These are phyloP conservation scores for Euzetes globulus DNA, from an alignment of 2,888 invertebrate genomes.

Conservation along the genomic window DNA sequence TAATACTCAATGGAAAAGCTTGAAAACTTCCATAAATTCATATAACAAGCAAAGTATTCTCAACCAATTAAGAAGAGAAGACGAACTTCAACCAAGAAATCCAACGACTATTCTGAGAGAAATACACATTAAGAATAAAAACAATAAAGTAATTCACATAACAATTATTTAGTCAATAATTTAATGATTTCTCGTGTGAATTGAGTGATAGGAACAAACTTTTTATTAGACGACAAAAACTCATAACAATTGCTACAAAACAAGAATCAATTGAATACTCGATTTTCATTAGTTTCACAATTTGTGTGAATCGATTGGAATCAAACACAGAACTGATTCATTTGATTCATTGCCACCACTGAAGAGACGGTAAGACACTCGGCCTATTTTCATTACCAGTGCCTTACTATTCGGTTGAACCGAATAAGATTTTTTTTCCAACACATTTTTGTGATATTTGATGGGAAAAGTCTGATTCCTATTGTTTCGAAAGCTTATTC, in stretches of 20 bases:
- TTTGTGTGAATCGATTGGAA: neutral
- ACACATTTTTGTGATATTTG: neutral
- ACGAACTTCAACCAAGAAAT: neutral
- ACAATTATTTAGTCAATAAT: neutral
- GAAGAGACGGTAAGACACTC: neutral
- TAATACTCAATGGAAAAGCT: neutral
- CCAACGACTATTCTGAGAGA: neutral
- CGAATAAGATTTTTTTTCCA: neutral
- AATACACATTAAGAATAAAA: neutral
- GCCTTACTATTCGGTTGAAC: constrained; percentile 8
- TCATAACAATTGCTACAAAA: no score
- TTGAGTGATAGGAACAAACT: neutral
- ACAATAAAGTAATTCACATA: neutral
- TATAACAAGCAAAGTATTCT: neutral
- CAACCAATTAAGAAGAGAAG: neutral
- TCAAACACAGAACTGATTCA: neutral
- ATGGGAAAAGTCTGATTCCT: neutral
- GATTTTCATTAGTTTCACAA: neutral
- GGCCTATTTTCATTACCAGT: constrained; percentile 14
- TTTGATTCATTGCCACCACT: neutral
- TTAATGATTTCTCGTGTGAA: neutral
- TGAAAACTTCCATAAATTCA: neutral
- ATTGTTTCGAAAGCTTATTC: neutral
- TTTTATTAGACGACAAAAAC: no score
- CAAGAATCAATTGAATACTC: neutral